Evolutionary conservation across 2,113 vertebrate species (phyloP).

Genomic region (Gorilla gorilla): DNA sequence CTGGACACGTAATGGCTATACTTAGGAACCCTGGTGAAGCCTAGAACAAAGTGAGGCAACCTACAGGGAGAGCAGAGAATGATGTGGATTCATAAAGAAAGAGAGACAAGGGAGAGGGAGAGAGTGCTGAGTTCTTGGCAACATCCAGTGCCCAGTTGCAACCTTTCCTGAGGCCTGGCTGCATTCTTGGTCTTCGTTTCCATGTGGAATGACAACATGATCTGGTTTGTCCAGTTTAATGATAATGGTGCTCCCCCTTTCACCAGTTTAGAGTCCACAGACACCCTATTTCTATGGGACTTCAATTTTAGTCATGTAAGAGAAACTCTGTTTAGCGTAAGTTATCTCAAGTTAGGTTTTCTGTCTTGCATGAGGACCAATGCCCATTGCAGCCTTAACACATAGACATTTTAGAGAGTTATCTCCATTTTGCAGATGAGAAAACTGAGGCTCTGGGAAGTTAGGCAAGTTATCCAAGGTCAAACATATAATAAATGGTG

Average conservation of each 20-base stretch:
- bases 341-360: not conserved
- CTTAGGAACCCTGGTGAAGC: not conserved
- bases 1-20: not conserved
- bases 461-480: not conserved
- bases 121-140: not conserved
- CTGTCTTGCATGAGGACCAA: not conserved
- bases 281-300: not conserved
- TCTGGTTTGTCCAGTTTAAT: not conserved
- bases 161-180: not conserved
- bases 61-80: not conserved
- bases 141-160: not conserved
- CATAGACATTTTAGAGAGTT: not conserved
- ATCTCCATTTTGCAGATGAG: not conserved
- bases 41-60: not conserved
- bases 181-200: not conserved
- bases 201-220: accelerated
- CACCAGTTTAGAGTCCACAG: not conserved
- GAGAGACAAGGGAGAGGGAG: not conserved
- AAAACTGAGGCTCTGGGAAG: not conserved
- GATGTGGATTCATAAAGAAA: not conserved
- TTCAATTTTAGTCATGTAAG: not conserved
- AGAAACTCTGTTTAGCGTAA: not conserved
- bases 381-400: not conserved
- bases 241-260: not conserved
- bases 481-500: not conserved